phyloP scores from a whole-genome alignment of 2,113 vertebrate species.

The Ceyx cyanopectus region DNA sequence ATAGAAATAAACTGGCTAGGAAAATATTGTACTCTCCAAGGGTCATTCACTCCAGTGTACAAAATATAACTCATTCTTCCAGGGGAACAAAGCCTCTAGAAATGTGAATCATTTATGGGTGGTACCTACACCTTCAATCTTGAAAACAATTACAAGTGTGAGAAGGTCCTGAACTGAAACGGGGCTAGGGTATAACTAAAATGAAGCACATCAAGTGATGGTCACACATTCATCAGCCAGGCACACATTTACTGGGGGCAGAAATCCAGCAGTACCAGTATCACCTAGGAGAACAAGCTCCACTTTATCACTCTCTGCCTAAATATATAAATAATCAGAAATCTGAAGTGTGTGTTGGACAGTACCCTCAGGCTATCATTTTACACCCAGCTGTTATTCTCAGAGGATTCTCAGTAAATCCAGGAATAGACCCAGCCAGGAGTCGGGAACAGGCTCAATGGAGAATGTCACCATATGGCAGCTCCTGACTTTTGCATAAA shows the following conservation, averaged over 20 bases:
- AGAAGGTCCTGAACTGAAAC: neutral
- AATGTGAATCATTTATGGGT: constrained; percentile 32
- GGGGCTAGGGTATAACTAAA: neutral
- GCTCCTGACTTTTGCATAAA: constrained; percentile 62
- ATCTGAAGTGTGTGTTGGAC: constrained; percentile 63
- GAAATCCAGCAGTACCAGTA: neutral
- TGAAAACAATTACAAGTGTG: neutral
- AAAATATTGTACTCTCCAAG: constrained; percentile 43
- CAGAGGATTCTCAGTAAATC: constrained; percentile 65
- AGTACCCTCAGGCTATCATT: constrained; percentile 68
- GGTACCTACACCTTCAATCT: constrained; percentile 3
- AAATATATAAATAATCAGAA: constrained; percentile 68
- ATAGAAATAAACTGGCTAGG: neutral
- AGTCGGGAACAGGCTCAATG: constrained; percentile 46
- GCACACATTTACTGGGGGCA: neutral
- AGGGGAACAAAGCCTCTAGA: constrained; percentile 28
- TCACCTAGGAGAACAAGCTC: neutral
- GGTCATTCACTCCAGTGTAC: neutral
- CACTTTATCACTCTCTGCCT: constrained; percentile 32
- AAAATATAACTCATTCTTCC: constrained; percentile 38
- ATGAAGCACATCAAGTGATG: neutral
- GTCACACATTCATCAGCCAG: neutral
- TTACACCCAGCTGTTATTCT: constrained; percentile 75
- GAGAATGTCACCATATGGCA: constrained; percentile 70
- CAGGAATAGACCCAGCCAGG: constrained; percentile 61